Base-by-base conservation (phyloP, 2,113 vertebrate genomes). In the Argyrosomus japonicus region DNA sequence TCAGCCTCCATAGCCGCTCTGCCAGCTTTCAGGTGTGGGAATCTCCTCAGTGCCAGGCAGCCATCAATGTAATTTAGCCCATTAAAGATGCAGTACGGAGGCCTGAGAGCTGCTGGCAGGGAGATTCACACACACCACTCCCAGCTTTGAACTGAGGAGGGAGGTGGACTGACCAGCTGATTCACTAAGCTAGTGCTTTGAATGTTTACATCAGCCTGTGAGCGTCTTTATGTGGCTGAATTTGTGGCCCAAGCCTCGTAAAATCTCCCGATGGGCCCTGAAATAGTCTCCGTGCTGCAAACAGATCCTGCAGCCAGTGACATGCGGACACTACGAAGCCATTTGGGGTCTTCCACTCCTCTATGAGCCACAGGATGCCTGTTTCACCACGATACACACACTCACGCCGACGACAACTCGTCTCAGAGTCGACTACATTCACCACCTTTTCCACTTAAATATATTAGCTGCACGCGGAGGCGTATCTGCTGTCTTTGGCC, bases 21-120 rank as follows among this genome's bases (percentile, higher is more conserved):
- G 77, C 90, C 87, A 88, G 83, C 81, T 85, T 83, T 89, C 73
- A 84, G 92, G 94, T 95, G 92, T 93, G 88, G 89, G 87, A 94
- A 63, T 68, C 69, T 32, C 11, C 21, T 84, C 84, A 47, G n/a
- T 79, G 65, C 89, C 92, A 91, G 88, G 75, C 74, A 82, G 81
- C 89, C 89, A 87, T 94, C 89, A 87, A 91, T 79, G 87, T 87
- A 81, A 87, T 88, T 90, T 88, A 45, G 81, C 87, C 87, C 85
- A 63, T 65, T 83, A 82, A 53, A 88, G 77, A 92, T 79, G 47
- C 56, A 88, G 73, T 19, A 27, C 13, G 29, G 86, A 76, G 25
- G 83, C 75, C 91, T 89, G 79, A 65, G 75, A 84, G 90, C 50
- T 85, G 81, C 87, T 87, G 85, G 91, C 79, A 82, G 36, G 79